Conservation (phyloP, 2,113 vertebrate genomes). For the Rhineura floridana region DNA sequence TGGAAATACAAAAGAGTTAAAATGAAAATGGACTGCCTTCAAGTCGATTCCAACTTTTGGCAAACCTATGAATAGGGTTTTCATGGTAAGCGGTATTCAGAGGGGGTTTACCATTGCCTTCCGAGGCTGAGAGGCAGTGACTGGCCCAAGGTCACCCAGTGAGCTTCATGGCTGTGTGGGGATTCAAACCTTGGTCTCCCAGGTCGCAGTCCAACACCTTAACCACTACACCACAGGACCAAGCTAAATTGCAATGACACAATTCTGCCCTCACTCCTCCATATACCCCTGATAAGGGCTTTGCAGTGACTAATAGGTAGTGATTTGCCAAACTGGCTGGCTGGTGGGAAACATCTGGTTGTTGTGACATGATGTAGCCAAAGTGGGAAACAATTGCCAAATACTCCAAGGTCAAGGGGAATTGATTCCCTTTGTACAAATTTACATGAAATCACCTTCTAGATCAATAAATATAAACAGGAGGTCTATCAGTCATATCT, state of each 20-base stretch:
- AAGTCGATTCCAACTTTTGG: too few species aligned
- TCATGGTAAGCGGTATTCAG: too few species aligned
- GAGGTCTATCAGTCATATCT: constrained; percentile 22
- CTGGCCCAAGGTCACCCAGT: too few species aligned
- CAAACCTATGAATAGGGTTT: too few species aligned
- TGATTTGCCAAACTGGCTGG: constrained; percentile 29
- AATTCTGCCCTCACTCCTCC: not conserved
- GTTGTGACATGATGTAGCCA: constrained; percentile 36
- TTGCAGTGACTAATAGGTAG: not conserved
- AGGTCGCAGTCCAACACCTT: too few species aligned
- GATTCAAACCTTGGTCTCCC: too few species aligned
- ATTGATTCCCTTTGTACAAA: constrained; percentile 1
- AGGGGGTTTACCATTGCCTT: too few species aligned
- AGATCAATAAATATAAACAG: accelerated
- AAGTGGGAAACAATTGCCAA: constrained; percentile 17
- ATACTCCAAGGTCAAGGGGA: not conserved
- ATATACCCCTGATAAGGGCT: constrained; percentile 22
- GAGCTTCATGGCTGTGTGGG: too few species aligned
- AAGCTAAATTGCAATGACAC: not conserved
- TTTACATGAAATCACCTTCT: not conserved
- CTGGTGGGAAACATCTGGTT: constrained; percentile 46
- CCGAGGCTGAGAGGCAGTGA: too few species aligned
- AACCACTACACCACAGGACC: too few species aligned
- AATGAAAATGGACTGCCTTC: too few species aligned
- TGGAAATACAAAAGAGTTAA: constrained; percentile 5